These are phyloP conservation scores for Stegodyphus dumicola DNA, from an alignment of 1,140 invertebrate genomes.

Conservation along the genomic window DNA sequence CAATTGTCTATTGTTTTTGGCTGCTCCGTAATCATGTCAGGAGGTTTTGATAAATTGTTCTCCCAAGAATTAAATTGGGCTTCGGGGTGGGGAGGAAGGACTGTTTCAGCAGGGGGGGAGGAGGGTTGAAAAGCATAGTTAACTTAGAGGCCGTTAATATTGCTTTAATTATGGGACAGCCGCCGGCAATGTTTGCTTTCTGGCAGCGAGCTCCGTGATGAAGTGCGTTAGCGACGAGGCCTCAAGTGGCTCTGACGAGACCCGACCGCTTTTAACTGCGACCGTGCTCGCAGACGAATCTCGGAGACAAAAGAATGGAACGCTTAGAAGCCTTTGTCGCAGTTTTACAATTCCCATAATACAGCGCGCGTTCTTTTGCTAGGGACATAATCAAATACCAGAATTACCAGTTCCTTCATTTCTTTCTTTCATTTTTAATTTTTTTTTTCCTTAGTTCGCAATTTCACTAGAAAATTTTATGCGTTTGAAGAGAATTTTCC, in stretches of 20 bases:
- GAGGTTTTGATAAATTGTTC: slow-evolving; percentile 59
- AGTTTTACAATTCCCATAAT: slow-evolving; percentile 38
- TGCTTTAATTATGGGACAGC: slow-evolving; percentile 58
- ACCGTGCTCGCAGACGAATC: slow-evolving; percentile 43
- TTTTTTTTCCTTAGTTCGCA: slow-evolving; percentile 3
- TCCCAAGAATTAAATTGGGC: slow-evolving; percentile 48
- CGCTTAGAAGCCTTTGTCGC: slow-evolving; percentile 39
- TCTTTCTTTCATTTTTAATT: slow-evolving; percentile 15
- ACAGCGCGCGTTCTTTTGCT: background rate
- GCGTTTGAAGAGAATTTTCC: slow-evolving; percentile 28
- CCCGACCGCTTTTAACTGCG: slow-evolving; percentile 57
- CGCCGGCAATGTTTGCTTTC: slow-evolving; percentile 59
- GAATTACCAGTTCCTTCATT: slow-evolving; percentile 6
- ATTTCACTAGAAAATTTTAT: slow-evolving; percentile 25
- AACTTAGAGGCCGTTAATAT: slow-evolving; percentile 59
- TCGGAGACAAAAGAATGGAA: slow-evolving; percentile 44
- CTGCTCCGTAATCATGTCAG: slow-evolving; percentile 53
- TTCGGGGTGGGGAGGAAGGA: no score
- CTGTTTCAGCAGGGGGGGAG: background rate
- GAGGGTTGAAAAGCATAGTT: slow-evolving; percentile 48
- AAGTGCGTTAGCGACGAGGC: slow-evolving; percentile 52
- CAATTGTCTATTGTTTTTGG: slow-evolving; percentile 58
- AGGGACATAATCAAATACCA: slow-evolving; percentile 30
- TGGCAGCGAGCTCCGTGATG: slow-evolving; percentile 52
- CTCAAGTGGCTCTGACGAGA: slow-evolving; percentile 57